Conservation (phyloP, 2,113 vertebrate genomes). For the Leptodactylus fuscus region DNA sequence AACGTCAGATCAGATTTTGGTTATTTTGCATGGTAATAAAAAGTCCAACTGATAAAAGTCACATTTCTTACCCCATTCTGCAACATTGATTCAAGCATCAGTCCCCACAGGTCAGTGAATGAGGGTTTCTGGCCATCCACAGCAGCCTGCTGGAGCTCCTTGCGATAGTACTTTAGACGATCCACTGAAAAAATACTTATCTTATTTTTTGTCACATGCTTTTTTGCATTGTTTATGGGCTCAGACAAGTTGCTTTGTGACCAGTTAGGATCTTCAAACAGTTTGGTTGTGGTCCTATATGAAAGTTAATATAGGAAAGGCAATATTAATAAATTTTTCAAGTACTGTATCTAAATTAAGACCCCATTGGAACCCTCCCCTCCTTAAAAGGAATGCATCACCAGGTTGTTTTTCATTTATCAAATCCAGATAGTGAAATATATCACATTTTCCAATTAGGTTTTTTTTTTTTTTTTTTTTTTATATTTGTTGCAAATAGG, state of each 20-base stretch:
- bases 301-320: background rate
- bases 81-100: constrained; percentile 69
- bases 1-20: too few species aligned
- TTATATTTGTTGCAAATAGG: background rate
- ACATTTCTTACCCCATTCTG: constrained; percentile 39
- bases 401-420: too few species aligned
- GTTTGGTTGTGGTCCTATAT: constrained; percentile 78
- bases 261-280: constrained; percentile 80
- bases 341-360: background rate
- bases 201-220: constrained; percentile 72
- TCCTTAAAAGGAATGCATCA: too few species aligned
- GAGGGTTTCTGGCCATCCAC: constrained; percentile 68
- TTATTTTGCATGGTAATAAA: too few species aligned
- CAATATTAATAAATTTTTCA: constrained; percentile 5
- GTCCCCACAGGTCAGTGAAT: constrained; percentile 77
- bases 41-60: too few species aligned
- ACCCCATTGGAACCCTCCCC: too few species aligned
- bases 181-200: constrained; percentile 68
- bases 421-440: too few species aligned
- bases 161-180: constrained; percentile 68
- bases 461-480: too few species aligned
- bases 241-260: constrained; percentile 74
- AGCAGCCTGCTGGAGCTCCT: constrained; percentile 66
- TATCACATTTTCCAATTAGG: too few species aligned
- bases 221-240: constrained; percentile 63